These are phyloP conservation scores for Luehdorfia chinensis DNA, from an alignment of 1,140 invertebrate species.

Conservation along the genomic window DNA sequence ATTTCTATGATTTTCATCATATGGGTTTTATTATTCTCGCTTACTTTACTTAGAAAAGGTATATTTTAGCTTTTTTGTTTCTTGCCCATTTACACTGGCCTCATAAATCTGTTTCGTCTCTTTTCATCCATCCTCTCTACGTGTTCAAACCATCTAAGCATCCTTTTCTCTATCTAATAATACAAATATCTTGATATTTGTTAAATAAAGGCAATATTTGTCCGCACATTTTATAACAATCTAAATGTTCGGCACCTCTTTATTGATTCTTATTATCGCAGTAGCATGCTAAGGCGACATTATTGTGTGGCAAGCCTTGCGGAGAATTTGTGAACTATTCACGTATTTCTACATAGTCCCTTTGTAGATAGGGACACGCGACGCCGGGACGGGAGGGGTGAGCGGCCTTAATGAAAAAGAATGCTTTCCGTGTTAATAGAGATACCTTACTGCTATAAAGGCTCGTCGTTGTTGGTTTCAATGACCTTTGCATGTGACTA, in stretches of 20 bases:
- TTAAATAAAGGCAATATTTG: too few species aligned
- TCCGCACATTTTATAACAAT: too few species aligned
- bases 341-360: constrained; percentile 5
- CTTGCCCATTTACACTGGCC: too few species aligned
- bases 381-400: constrained; percentile 26
- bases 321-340: constrained; percentile 32
- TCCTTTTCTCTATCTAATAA: too few species aligned
- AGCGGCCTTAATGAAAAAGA: constrained; percentile 36
- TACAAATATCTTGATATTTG: too few species aligned
- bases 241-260: constrained; percentile 4
- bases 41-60: too few species aligned
- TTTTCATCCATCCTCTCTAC: too few species aligned
- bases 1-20: too few species aligned
- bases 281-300: constrained; percentile 30
- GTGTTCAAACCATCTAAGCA: too few species aligned
- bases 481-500: constrained; percentile 15
- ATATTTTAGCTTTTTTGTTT: too few species aligned
- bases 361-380: constrained; percentile 26
- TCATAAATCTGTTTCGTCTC: too few species aligned
- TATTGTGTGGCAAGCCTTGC: constrained; percentile 21
- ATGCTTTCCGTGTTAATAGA: constrained; percentile 31
- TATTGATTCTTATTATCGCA: constrained; percentile 21
- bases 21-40: too few species aligned
- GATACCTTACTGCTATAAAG: constrained; percentile 20
- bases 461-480: constrained; percentile 6